Conservation (phyloP, 2,797 vertebrate species). For the Eptatretus atami region DNA sequence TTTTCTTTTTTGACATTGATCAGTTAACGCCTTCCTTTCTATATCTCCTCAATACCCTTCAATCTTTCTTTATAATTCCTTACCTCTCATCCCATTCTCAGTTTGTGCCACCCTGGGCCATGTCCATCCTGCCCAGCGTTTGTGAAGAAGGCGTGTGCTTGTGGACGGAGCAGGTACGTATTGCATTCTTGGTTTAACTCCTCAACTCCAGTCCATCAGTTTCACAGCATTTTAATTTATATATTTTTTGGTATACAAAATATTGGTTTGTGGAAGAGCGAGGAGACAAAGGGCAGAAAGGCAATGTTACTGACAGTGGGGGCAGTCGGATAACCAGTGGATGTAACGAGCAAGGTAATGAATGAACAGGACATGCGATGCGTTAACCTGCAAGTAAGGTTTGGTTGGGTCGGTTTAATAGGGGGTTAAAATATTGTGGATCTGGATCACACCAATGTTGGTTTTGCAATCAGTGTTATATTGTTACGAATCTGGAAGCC, state of each 20-base stretch:
- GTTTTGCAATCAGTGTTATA: too few relatives aligned
- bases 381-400: not conserved
- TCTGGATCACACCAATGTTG: too few relatives aligned
- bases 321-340: too few relatives aligned
- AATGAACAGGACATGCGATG: not conserved
- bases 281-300: too few relatives aligned
- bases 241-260: not conserved
- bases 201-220: not conserved
- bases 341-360: too few relatives aligned
- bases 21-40: not conserved
- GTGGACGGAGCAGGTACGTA: conserved; percentile 47
- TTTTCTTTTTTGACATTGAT: too few relatives aligned
- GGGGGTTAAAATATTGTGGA: not conserved
- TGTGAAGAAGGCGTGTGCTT: conserved; percentile 55
- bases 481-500: too few relatives aligned
- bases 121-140: conserved; percentile 83
- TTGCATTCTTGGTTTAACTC: not conserved
- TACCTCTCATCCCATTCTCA: conserved; percentile 14
- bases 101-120: conserved; percentile 82
- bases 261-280: too few relatives aligned
- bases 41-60: not conserved
- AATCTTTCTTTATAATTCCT: not conserved
- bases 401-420: conserved; percentile 6
- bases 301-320: too few relatives aligned
- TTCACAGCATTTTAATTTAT: not conserved